Conservation (phyloP, 2,113 vertebrate species). For the Melanerpes aurifrons region DNA sequence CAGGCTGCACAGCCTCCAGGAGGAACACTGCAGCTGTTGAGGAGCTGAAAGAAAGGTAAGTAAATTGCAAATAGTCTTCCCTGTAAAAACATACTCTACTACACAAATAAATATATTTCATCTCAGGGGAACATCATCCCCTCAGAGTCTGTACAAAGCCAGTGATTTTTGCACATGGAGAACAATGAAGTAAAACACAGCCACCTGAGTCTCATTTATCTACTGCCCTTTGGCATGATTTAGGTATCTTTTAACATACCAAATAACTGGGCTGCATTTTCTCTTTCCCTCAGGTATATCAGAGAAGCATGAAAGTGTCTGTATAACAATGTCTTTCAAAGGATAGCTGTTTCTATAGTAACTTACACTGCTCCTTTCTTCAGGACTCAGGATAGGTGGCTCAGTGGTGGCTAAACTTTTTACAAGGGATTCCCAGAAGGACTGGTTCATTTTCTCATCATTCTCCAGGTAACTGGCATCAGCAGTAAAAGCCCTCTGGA, state of each 20-base stretch:
- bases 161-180: neutral
- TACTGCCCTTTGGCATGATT: neutral
- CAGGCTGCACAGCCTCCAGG: constrained; percentile 26
- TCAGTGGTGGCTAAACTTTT: constrained; percentile 31
- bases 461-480: constrained; percentile 49
- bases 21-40: neutral
- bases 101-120: neutral
- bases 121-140: neutral
- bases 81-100: neutral
- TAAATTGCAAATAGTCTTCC: neutral
- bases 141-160: neutral
- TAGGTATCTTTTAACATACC: neutral
- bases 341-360: neutral
- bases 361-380: constrained; percentile 64
- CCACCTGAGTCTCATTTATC: neutral
- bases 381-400: constrained; percentile 37
- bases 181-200: neutral
- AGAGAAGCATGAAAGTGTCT: neutral
- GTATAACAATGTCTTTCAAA: neutral
- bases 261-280: neutral
- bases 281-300: neutral
- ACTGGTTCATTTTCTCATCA: neutral
- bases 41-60: constrained; percentile 43
- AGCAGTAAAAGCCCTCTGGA: constrained; percentile 45
- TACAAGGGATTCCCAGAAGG: constrained; percentile 56